Evolutionary conservation across 2,113 vertebrate species (phyloP).

Genomic region (Etia nguti): DNA sequence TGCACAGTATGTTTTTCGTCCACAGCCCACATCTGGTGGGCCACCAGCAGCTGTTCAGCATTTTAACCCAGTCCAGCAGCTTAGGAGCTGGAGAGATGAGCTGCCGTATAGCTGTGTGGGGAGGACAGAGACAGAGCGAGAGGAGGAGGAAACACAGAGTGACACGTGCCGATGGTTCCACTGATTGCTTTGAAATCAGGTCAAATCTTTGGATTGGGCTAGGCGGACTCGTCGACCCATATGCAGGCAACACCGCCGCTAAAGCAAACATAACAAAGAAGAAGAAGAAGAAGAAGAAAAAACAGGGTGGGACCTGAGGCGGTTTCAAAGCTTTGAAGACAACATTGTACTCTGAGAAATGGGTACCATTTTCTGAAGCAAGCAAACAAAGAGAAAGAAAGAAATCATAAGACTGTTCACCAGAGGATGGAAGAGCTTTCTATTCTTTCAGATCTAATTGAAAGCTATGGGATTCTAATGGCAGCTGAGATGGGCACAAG

Average conservation of each 20-base stretch:
- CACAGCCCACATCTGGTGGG: conserved; percentile 44
- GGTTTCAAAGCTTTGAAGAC: not conserved
- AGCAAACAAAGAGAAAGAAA: conserved; percentile 5
- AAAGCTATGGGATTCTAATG: not conserved
- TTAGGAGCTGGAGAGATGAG: conserved; percentile 49
- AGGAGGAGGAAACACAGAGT: conserved; percentile 9
- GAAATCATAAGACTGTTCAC: not conserved
- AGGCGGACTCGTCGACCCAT: not conserved
- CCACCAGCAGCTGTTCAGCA: conserved; percentile 44
- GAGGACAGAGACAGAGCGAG: not conserved
- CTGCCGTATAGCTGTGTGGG: conserved; percentile 9
- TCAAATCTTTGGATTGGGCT: conserved; percentile 50
- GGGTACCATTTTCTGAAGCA: conserved; percentile 10
- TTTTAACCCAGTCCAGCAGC: conserved; percentile 46
- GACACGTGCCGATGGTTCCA: conserved; percentile 46
- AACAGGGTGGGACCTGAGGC: not conserved
- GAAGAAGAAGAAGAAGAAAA: not conserved
- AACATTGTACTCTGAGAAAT: conserved; percentile 8
- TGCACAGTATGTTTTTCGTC: conserved; percentile 24
- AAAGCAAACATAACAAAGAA: conserved; percentile 41
- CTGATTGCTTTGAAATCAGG: conserved; percentile 63
- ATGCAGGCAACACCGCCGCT: not conserved
- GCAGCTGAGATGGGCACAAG: not conserved
- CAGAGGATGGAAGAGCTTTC: not conserved
- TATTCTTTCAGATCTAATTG: conserved; percentile 1